Evolutionary conservation across 2,797 vertebrate species (phyloP), one percentile per base, ranked within the genome.

Genomic region (Gallinago stenura): DNA sequence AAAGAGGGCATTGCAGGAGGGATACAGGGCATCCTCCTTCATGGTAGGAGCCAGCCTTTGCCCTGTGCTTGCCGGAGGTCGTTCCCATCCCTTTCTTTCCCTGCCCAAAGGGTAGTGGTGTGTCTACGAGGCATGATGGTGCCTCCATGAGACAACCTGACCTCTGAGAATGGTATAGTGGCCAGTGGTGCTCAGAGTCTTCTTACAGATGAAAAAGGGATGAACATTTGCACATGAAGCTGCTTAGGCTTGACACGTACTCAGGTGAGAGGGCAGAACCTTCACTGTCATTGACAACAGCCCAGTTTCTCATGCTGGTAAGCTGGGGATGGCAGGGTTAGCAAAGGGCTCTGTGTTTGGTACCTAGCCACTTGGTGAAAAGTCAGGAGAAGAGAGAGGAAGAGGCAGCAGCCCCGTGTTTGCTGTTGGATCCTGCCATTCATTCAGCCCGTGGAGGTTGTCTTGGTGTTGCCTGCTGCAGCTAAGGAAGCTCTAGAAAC

Each of bases 301-400:
- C 65, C 60, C 15, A 24, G 33, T 35, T 82, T 2, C 0, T 56
- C 0, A 0, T 56, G 43, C 54, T 51, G 33, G n/a, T 70, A 50
- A 51, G n/a, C 37, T 39, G 37, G 39, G 13, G 30, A 7, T 53
- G 58, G 25, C 45, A 77, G 64, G 24, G 13, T 39, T 45, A 45
- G 62, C 0, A 1, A 37, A 62, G 13, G 15, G 21, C 57, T 33
- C 58, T 53, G n/a, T 53, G 37, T 58, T 53, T 0, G 0, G 30
- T 77, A 60, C 64, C 30, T 31, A 46, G 10, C 39, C 0, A 3
- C 65, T 54, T 31, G 46, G 51, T 83, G 51, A 12, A 46, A 41
- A 54, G 64, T 43, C 2, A 1, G 37, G 37, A 37, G 37, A 37
- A 37, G 37, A 37, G 51, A 60, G 71, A 56, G n/a, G 35, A 68